A percentile compares a stretch with the other conserved stretches of the same genome.
phyloP scores from a whole-genome alignment of 2,888 invertebrate species.

The Onchidella celtica region DNA sequence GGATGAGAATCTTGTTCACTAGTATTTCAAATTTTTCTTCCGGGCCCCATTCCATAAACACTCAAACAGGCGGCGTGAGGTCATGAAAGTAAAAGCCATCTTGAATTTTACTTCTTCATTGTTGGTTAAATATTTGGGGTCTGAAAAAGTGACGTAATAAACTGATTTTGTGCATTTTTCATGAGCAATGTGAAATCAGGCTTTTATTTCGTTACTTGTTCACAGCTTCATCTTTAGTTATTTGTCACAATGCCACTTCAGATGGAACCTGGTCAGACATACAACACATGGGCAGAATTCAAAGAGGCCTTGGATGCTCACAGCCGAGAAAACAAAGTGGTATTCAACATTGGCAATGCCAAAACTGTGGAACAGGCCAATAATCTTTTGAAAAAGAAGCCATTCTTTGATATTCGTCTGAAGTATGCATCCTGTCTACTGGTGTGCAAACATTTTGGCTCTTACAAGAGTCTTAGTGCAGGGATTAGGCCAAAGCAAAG shows the following conservation, averaged over 20 bases:
- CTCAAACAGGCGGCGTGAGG: too few relatives aligned
- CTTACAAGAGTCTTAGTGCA: slow-evolving; percentile 45
- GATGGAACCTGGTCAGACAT: slow-evolving; percentile 52
- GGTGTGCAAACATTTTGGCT: slow-evolving; percentile 47
- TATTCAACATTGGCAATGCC: slow-evolving; percentile 50
- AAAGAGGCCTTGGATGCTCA: slow-evolving; percentile 45
- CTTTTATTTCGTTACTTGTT: too few relatives aligned
- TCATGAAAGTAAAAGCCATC: too few relatives aligned
- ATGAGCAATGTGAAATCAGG: too few relatives aligned
- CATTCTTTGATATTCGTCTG: slow-evolving; percentile 39
- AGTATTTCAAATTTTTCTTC: too few relatives aligned
- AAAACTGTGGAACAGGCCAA: slow-evolving; percentile 49
- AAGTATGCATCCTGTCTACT: slow-evolving; percentile 46
- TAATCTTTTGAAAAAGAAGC: slow-evolving; percentile 36
- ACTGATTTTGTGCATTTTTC: too few relatives aligned
- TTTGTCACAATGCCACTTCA: slow-evolving; percentile 41
- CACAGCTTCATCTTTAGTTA: too few relatives aligned
- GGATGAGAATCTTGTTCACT: too few relatives aligned
- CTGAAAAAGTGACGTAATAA: too few relatives aligned
- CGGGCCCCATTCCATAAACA: too few relatives aligned
- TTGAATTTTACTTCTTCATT: too few relatives aligned
- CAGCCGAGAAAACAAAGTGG: slow-evolving; percentile 40
- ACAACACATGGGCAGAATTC: slow-evolving; percentile 48
- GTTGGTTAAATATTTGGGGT: too few relatives aligned
- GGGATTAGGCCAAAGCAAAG: slow-evolving; percentile 50